These are phyloP conservation scores for Drosophila lini DNA, from an alignment of 1,140 invertebrate species.

Conservation along the genomic window DNA sequence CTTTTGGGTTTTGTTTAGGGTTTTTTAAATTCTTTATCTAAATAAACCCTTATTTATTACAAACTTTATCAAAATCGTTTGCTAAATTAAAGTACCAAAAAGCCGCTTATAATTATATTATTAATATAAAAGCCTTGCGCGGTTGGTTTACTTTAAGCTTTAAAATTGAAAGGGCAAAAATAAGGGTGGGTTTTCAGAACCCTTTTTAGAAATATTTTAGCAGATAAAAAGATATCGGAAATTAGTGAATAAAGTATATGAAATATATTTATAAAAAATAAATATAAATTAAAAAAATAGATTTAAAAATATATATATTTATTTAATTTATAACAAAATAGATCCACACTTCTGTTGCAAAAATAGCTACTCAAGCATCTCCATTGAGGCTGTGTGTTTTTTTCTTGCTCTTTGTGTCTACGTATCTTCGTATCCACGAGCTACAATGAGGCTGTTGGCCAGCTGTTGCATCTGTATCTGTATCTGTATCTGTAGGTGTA, in stretches of 20 bases:
- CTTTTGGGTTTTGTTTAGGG: neutral
- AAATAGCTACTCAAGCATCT: slow-evolving; percentile 10
- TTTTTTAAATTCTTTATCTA: too few species aligned
- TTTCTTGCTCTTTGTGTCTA: neutral
- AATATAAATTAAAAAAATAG: too few species aligned
- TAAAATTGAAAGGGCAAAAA: neutral
- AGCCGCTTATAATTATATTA: neutral
- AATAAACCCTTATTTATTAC: neutral
- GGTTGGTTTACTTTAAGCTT: slow-evolving; percentile 19
- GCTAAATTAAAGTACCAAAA: neutral
- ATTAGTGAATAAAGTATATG: neutral
- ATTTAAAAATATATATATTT: too few species aligned
- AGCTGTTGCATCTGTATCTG: slow-evolving; percentile 29
- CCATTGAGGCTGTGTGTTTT: slow-evolving; percentile 3
- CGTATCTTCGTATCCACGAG: slow-evolving; percentile 29
- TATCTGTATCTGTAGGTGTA: slow-evolving; percentile 16
- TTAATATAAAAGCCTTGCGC: neutral
- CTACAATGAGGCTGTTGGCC: slow-evolving; percentile 43
- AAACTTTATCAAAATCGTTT: neutral
- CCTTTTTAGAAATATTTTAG: neutral
- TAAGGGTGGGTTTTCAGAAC: neutral
- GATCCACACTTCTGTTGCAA: neutral
- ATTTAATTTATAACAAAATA: too few species aligned
- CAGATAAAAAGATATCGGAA: neutral
- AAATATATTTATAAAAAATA: neutral